Base-by-base conservation (phyloP, 2,888 invertebrate species). In the Nezara viridula region DNA sequence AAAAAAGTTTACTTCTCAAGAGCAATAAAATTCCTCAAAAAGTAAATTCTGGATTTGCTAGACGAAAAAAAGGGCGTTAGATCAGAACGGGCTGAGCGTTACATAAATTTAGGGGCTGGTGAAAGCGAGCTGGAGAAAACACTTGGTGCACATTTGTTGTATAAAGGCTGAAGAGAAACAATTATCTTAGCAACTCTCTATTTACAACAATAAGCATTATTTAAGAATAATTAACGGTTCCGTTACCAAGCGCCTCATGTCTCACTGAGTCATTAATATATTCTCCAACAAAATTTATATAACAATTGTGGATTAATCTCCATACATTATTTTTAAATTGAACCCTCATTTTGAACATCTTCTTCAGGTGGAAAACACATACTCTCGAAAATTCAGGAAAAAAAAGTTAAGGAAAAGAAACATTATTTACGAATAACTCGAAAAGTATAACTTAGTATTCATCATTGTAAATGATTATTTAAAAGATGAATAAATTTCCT, bases 61-160 rank as follows among this genome's bases (percentile, higher is more conserved):
- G 44, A 44, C 24, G n/a, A 47, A 81, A 81, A 81, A 44, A 81
- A 44, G 44, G 44, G 44, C 44, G 81, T 81, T 81, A 44, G 81
- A 81, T 81, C 40, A 40, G 81, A 81, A 81, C 81, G 37, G 77
- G 7, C 40, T 24, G n/a, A 50, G 40, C 19, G 86, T 86, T 86
- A 86, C 40, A 86, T 86, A 86, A 86, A 86, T 86, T 86, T 86
- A 55, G 86, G 55, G 40, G 40, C 50, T 55, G 86, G 86, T 86
- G 86, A 86, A 86, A 86, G 86, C 86, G 50, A 86, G 55, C 14
- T 16, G 86, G 52, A 37, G 86, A 86, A 55, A 86, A 86, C 81
- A 47, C 81, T 81, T 44, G 81, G 81, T 81, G 44, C 81, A 81
- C 81, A 81, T 81, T 81, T 81, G 81, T 81, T 81, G 81, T 81